These are phyloP conservation scores for Lamellibrachia columna DNA, from an alignment of 2,888 invertebrate genomes.

Conservation along the genomic window DNA sequence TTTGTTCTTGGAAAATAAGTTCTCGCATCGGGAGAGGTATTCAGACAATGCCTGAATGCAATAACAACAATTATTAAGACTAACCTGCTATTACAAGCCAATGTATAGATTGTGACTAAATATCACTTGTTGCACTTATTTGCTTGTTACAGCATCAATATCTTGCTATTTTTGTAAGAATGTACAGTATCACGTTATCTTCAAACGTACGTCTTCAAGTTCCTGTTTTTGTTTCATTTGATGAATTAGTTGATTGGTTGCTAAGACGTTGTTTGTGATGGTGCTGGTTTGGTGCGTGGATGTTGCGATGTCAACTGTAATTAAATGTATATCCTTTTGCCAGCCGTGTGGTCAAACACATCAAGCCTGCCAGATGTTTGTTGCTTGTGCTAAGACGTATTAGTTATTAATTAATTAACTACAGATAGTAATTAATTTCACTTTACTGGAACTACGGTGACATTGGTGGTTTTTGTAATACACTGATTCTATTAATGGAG, in stretches of 20 bases:
- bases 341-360: not conserved
- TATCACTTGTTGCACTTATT: not conserved
- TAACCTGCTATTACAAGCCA: constrained; percentile 16
- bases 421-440: not conserved
- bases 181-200: not conserved
- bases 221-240: not conserved
- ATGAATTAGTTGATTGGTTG: not conserved
- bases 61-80: not conserved
- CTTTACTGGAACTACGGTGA: not conserved
- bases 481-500: not conserved
- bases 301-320: not conserved
- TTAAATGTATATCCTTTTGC: constrained; percentile 5
- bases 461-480: not conserved
- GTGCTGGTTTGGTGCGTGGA: not conserved
- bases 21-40: not conserved
- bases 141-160: not conserved
- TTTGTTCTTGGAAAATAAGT: not conserved
- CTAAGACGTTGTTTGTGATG: not conserved
- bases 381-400: not conserved
- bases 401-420: not conserved
- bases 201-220: not conserved
- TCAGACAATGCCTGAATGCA: not conserved
- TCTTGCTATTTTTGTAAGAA: not conserved
- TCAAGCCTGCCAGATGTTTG: not conserved
- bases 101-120: not conserved